These are phyloP conservation scores for Drosophila pandora DNA, from an alignment of 1,140 invertebrate species.

Conservation along the genomic window DNA sequence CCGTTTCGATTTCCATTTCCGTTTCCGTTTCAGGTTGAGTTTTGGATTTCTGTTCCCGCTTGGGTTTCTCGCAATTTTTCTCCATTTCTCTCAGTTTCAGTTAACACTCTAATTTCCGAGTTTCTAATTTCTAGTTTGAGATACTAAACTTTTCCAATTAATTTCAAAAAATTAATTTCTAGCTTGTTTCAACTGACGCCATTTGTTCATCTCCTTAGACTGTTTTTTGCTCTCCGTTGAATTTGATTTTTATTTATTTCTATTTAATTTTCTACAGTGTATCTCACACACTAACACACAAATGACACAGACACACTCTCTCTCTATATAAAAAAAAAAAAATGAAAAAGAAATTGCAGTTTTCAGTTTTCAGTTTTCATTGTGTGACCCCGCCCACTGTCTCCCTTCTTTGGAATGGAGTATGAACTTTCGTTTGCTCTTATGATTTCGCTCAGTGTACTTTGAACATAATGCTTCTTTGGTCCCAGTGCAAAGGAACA, in stretches of 20 bases:
- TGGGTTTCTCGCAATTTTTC: conserved; percentile 11
- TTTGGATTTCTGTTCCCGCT: conserved; percentile 7
- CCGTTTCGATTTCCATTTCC: conserved; percentile 8
- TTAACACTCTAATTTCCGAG: background rate
- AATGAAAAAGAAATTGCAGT: background rate
- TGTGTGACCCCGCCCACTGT: conserved; percentile 20
- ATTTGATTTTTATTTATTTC: conserved; percentile 5
- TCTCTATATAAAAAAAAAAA: conserved; percentile 14
- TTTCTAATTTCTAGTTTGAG: conserved; percentile 2
- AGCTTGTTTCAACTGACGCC: conserved; percentile 1
- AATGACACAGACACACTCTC: conserved; percentile 16
- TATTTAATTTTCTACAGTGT: conserved; percentile 15
- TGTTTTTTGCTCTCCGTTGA: background rate
- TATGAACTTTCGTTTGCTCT: conserved; percentile 37
- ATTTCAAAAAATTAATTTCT: background rate
- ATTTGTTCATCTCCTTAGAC: background rate
- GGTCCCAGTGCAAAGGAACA: conserved; percentile 17
- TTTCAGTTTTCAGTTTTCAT: conserved; percentile 28
- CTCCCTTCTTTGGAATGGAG: conserved; percentile 17
- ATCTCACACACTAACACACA: conserved; percentile 27
- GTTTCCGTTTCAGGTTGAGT: conserved; percentile 25
- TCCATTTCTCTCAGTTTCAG: conserved; percentile 1
- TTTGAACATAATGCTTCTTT: conserved; percentile 41
- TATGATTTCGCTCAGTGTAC: conserved; percentile 54
- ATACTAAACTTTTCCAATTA: background rate